Evolutionary conservation across 1,140 invertebrate species (phyloP).

Genomic region (Penaeus indicus): DNA sequence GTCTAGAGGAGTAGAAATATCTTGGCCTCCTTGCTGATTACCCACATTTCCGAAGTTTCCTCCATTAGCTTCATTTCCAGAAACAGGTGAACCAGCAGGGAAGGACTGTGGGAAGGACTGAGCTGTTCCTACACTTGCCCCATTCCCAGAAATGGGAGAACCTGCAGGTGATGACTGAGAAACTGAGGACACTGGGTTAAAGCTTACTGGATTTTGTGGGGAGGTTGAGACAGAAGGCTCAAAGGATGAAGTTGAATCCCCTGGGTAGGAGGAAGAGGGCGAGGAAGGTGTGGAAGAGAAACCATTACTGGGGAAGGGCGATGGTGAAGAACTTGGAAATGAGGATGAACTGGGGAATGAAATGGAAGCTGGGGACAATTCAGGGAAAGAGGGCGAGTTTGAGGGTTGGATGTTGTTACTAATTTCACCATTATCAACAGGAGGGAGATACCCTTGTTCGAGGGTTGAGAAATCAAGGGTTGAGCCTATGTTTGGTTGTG

Average conservation of each 20-base stretch:
- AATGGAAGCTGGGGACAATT: neutral
- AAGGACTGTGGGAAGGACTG: no score
- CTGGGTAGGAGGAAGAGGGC: neutral
- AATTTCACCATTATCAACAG: neutral
- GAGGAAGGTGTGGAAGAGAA: neutral
- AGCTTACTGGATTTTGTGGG: no score
- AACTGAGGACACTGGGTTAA: no score
- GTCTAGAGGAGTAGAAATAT: conserved; percentile 27
- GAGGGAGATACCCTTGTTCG: conserved; percentile 41
- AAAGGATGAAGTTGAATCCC: neutral
- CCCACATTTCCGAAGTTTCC: no score
- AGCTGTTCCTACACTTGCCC: no score
- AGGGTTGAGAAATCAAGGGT: neutral
- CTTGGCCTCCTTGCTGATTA: neutral
- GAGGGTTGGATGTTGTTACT: neutral
- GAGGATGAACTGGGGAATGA: neutral
- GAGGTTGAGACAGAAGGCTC: no score
- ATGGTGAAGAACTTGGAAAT: conserved; percentile 9
- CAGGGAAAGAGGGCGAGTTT: neutral
- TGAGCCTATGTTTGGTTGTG: neutral
- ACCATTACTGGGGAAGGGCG: neutral
- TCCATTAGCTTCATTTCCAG: no score
- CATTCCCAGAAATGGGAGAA: no score
- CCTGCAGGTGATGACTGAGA: no score
- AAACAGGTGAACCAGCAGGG: no score